Percentiles rank a stretch among this genome's conserved stretches.
phyloP scores from a whole-genome alignment of 2,113 vertebrate genomes.

The Anhinga anhinga region DNA sequence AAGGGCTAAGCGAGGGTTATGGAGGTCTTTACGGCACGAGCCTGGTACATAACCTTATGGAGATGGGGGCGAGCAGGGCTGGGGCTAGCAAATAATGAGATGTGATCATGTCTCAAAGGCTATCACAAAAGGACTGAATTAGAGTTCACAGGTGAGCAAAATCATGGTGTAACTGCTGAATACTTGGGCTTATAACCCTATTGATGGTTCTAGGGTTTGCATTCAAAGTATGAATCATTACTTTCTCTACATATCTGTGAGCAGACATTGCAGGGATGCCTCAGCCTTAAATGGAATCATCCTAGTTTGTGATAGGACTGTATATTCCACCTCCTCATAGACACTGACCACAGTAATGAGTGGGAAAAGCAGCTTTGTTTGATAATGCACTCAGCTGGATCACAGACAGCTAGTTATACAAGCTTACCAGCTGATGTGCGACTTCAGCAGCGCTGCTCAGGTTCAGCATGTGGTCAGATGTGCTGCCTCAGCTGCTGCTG shows the following conservation, averaged over 20 bases:
- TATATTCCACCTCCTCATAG: background rate
- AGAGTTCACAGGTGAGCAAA: background rate
- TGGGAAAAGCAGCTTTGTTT: background rate
- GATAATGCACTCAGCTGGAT: background rate
- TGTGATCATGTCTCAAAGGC: background rate
- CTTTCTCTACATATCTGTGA: fast-evolving
- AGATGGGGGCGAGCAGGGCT: background rate
- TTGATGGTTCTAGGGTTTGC: background rate
- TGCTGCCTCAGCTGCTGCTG: background rate
- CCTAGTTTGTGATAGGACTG: background rate
- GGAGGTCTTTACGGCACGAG: background rate
- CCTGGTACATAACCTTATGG: background rate
- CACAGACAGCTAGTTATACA: background rate
- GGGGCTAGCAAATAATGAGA: background rate
- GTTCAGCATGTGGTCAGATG: background rate
- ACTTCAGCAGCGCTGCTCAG: background rate
- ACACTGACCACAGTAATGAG: background rate
- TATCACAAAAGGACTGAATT: background rate
- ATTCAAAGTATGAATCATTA: background rate
- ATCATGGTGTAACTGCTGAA: background rate
- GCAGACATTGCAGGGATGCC: background rate
- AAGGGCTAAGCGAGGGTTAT: background rate
- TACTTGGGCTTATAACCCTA: background rate
- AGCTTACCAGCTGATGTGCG: background rate
- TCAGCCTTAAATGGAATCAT: background rate